Conservation (phyloP, 2,113 vertebrate species). For the Anoura caudifer region DNA sequence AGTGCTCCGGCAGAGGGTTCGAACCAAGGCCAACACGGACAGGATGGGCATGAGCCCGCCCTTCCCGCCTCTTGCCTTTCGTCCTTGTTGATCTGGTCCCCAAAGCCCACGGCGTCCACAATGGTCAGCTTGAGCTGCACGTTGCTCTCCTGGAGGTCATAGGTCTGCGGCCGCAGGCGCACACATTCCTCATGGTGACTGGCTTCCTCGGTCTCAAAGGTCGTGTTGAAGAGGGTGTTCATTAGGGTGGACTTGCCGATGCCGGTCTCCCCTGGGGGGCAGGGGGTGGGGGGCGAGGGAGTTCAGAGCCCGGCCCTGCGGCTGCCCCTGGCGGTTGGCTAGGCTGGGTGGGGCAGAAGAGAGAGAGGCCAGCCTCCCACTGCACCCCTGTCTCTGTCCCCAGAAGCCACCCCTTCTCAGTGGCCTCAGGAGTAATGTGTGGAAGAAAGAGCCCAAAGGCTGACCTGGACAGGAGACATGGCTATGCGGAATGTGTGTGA, state of each 20-base stretch:
- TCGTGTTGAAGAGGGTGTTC: conserved; percentile 99
- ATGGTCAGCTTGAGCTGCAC: conserved; percentile 97
- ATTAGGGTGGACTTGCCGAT: conserved; percentile 98
- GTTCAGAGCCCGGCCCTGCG: background rate
- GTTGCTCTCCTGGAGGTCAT: conserved; percentile 94
- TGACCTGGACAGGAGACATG: background rate
- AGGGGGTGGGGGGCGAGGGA: too few relatives aligned
- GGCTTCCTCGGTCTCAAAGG: conserved; percentile 96
- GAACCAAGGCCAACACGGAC: accelerated
- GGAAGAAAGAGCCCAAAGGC: background rate
- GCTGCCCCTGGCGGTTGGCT: background rate
- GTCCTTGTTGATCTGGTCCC: conserved; percentile 98
- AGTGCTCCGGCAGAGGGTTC: background rate
- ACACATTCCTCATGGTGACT: conserved; percentile 94
- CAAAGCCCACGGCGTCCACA: conserved; percentile 95
- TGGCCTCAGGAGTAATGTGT: background rate
- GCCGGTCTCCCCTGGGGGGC: conserved; percentile 91
- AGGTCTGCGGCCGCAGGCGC: conserved; percentile 92
- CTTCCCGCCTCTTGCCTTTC: conserved; percentile 88
- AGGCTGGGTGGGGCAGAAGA: background rate
- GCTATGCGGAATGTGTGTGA: background rate
- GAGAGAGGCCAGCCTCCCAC: background rate
- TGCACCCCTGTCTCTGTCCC: background rate
- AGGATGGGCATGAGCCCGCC: background rate
- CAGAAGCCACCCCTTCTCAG: background rate